Evolutionary conservation across 2,797 vertebrate genomes (phyloP).

Genomic region (Anguilla marmorata): DNA sequence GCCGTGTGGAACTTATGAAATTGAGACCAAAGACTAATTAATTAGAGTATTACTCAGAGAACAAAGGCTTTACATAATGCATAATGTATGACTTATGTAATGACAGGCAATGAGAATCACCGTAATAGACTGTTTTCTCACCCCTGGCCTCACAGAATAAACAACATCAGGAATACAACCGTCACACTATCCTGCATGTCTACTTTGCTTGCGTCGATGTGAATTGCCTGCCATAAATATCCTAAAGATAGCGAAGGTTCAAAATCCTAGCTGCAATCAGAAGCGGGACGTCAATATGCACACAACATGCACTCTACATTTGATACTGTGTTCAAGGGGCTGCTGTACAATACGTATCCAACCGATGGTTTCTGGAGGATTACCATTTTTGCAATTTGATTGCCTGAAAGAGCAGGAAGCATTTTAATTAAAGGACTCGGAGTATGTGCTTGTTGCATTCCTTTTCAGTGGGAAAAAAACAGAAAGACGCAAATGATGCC

Average conservation of each 20-base stretch:
- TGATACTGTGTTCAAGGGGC: background rate
- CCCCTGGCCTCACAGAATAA: conserved; percentile 12
- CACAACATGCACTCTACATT: background rate
- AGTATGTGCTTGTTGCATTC: background rate
- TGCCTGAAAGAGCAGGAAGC: background rate
- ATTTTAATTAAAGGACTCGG: background rate
- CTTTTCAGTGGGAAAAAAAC: background rate
- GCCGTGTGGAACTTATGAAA: background rate
- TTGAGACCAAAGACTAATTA: background rate
- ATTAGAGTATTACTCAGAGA: background rate
- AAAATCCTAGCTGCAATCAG: background rate
- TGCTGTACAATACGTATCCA: background rate
- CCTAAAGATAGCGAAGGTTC: conserved; percentile 21
- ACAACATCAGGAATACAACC: background rate
- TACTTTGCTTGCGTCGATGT: conserved; percentile 20
- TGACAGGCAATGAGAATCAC: background rate
- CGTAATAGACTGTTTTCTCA: conserved; percentile 4
- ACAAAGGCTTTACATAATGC: conserved; percentile 1
- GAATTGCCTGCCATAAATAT: conserved; percentile 25
- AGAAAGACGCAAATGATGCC: conserved; percentile 10
- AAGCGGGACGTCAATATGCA: background rate
- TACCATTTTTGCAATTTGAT: background rate
- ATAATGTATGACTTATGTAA: conserved; percentile 7
- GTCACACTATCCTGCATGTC: background rate
- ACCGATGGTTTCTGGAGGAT: background rate